Base-by-base conservation (phyloP, 53 echinoderm and acorn worm species). In the Patiria pectinifera region DNA sequence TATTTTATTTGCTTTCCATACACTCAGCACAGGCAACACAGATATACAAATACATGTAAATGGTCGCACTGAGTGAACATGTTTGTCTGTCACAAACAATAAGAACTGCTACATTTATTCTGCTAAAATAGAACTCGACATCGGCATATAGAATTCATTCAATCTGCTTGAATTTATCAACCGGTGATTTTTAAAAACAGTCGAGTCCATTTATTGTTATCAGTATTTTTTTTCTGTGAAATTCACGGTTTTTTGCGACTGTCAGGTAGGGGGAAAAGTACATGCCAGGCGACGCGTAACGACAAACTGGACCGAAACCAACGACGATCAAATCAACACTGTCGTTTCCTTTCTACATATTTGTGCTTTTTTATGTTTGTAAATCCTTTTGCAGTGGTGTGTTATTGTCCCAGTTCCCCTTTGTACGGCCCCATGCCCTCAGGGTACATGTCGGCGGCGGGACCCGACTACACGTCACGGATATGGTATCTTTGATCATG, bases 251-350 rank as follows among this genome's bases (percentile, higher is more conserved):
- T 12, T 74, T 74, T 23, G 24, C 74, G 6, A 74, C 24, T 23
- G 24, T 16, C 44, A 18, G 71, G 15, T 6, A 25, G 48, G 74
- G 4, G 78, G 11, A 88, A 87, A 89, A 89, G 89, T 89, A 79
- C 89, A 89, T 0, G 61, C 9, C 13, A 89, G 79, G 79, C 89
- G 89, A 89, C 45, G 89, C 89, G 89, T 89, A 61, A 78, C 77
- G 87, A 59, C 21, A 69, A 44, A 85, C 19, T 25, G 45, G 85
- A 69, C 69, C 85, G 85, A n/a, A 69, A 85, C 85, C 15, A 79
- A 79, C 74, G 24, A 10, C 24, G 24, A 74, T 74, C 19, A 74
- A 24, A 66, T 5, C 24, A 10, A 23, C 74, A 22, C 74, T 4
- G 74, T n/a, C 3, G 22, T 16, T 74, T 74, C 74, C n/a, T 74